phyloP scores from a whole-genome alignment of 1,140 invertebrate genomes.

The Drosophila varians region DNA sequence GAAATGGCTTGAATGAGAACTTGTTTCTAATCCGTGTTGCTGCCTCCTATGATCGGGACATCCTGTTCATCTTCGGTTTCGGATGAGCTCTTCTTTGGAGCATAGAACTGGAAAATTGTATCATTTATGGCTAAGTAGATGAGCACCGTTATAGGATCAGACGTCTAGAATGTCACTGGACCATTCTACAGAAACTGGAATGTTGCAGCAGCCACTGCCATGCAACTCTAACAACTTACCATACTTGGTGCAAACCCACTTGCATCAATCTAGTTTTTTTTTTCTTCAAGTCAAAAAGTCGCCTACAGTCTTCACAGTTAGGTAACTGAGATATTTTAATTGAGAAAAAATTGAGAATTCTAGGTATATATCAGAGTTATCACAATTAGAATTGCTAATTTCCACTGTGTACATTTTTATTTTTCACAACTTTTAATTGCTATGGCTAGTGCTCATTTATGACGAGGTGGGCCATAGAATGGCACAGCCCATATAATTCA shows the following conservation, averaged over 20 bases:
- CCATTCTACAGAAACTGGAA: conserved; percentile 21
- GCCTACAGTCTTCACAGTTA: conserved; percentile 16
- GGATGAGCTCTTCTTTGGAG: background rate
- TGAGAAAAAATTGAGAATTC: conserved; percentile 11
- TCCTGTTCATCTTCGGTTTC: conserved; percentile 5
- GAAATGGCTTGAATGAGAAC: background rate
- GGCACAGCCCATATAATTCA: background rate
- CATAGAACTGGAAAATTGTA: conserved; percentile 23
- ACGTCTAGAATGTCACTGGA: conserved; percentile 31
- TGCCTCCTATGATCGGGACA: background rate
- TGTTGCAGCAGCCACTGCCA: background rate
- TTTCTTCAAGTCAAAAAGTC: conserved; percentile 9
- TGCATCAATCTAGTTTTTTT: conserved; percentile 32
- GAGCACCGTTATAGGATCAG: conserved; percentile 23
- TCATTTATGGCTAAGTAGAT: conserved; percentile 34
- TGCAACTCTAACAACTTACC: conserved; percentile 24
- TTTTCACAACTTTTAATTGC: background rate
- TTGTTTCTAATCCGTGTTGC: background rate
- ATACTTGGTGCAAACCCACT: conserved; percentile 25
- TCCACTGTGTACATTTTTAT: background rate
- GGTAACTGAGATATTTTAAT: conserved; percentile 25
- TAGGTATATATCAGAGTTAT: background rate
- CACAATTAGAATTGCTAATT: background rate
- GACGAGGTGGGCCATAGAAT: background rate
- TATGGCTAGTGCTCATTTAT: background rate